These are phyloP conservation scores for Vombatus ursinus DNA, from an alignment of 2,113 vertebrate genomes.

Conservation along the genomic window DNA sequence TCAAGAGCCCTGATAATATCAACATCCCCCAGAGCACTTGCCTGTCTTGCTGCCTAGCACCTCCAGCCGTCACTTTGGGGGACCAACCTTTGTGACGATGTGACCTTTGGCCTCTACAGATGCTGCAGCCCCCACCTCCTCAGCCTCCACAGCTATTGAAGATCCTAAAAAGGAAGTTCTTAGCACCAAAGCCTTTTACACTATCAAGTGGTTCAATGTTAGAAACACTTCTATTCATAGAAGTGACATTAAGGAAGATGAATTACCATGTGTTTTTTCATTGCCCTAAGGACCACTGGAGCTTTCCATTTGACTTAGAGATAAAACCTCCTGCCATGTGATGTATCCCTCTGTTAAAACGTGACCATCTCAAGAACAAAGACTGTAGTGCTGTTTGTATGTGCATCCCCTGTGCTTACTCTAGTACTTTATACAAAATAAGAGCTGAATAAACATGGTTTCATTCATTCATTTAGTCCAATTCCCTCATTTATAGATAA, in stretches of 20 bases:
- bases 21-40: not conserved
- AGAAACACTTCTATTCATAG: not conserved
- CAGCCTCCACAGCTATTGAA: not conserved
- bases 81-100: not conserved
- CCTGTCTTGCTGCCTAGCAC: not conserved
- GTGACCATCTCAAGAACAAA: not conserved
- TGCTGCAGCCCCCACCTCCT: not conserved
- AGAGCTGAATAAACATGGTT: not conserved
- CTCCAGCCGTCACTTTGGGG: not conserved
- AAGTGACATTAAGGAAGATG: not conserved
- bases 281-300: not conserved
- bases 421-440: not conserved
- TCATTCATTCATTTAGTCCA: no score
- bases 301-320: not conserved
- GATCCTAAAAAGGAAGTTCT: not conserved
- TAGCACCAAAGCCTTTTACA: not conserved
- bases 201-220: not conserved
- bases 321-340: not conserved
- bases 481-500: not conserved
- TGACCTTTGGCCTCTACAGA: not conserved
- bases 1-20: not conserved
- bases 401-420: not conserved
- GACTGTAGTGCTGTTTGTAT: not conserved
- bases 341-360: not conserved
- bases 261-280: not conserved